Conservation (phyloP, 2,797 vertebrate species). For the Scarus forsteni region DNA sequence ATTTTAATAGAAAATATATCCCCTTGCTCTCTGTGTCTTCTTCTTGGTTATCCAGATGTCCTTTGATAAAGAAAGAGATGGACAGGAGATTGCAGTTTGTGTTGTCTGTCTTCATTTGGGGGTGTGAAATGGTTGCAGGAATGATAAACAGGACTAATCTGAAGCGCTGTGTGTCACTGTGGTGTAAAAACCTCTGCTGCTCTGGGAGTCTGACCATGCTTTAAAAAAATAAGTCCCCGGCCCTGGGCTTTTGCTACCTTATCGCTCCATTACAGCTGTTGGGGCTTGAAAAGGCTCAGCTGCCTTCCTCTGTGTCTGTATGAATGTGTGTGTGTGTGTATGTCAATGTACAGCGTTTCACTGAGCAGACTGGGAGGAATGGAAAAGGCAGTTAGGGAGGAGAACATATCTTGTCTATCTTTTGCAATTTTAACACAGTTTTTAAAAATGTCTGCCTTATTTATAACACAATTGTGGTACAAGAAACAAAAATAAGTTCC, state of each 20-base stretch:
- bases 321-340: neutral
- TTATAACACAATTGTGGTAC: too few species aligned
- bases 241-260: slow-evolving; percentile 67
- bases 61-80: slow-evolving; percentile 49
- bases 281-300: slow-evolving; percentile 62
- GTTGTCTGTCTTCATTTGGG: slow-evolving; percentile 62
- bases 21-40: slow-evolving; percentile 5
- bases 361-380: slow-evolving; percentile 17
- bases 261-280: slow-evolving; percentile 77
- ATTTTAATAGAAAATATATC: slow-evolving; percentile 43
- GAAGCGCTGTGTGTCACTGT: slow-evolving; percentile 46
- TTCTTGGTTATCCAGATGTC: slow-evolving; percentile 45
- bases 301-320: slow-evolving; percentile 20
- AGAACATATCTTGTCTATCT: neutral
- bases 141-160: slow-evolving; percentile 57
- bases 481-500: neutral
- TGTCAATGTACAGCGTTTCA: slow-evolving; percentile 24
- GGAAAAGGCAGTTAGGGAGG: slow-evolving; percentile 14
- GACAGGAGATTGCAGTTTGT: slow-evolving; percentile 37
- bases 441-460: too few species aligned
- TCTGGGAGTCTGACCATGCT: slow-evolving; percentile 55
- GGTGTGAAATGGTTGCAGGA: slow-evolving; percentile 49
- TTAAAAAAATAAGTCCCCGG: slow-evolving; percentile 54
- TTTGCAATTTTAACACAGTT: neutral
- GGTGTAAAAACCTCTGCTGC: slow-evolving; percentile 38